Percentiles rank a stretch among this genome's conserved stretches.
These are phyloP conservation scores for Saccopteryx leptura DNA, from an alignment of 2,113 vertebrate genomes.

Conservation along the genomic window DNA sequence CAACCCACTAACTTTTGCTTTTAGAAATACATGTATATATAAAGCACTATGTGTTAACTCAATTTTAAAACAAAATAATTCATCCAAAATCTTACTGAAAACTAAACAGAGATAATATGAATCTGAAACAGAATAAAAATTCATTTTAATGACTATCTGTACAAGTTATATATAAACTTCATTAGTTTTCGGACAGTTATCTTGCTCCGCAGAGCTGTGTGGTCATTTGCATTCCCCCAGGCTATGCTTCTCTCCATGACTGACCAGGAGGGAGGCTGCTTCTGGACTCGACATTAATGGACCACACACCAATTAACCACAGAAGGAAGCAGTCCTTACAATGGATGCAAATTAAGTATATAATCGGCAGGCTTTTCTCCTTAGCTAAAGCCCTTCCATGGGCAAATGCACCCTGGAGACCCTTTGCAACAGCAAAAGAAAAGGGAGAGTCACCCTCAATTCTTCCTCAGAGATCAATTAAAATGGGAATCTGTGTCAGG, in stretches of 20 bases:
- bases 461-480: conserved; percentile 73
- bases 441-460: neutral
- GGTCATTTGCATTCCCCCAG: conserved; percentile 58
- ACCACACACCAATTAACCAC: conserved; percentile 58
- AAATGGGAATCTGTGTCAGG: conserved; percentile 78
- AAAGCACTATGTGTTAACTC: neutral
- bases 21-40: neutral
- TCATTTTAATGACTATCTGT: conserved; percentile 59
- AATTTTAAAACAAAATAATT: conserved; percentile 44
- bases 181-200: conserved; percentile 66
- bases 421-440: neutral
- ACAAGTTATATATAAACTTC: conserved; percentile 58
- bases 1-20: conserved; percentile 24
- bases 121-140: conserved; percentile 77
- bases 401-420: conserved; percentile 71
- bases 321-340: conserved; percentile 50
- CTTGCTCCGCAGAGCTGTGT: conserved; percentile 28
- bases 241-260: conserved; percentile 22
- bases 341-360: conserved; percentile 65
- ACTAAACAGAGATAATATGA: conserved; percentile 59
- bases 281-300: conserved; percentile 3
- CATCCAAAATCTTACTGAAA: neutral
- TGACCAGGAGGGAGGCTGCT: conserved; percentile 55
- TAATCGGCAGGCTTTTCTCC: conserved; percentile 12
- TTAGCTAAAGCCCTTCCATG: conserved; percentile 1